A percentile compares a stretch with the other conserved stretches of the same genome.
These are phyloP conservation scores for Murina feae DNA, from an alignment of 2,113 vertebrate species.

Conservation along the genomic window DNA sequence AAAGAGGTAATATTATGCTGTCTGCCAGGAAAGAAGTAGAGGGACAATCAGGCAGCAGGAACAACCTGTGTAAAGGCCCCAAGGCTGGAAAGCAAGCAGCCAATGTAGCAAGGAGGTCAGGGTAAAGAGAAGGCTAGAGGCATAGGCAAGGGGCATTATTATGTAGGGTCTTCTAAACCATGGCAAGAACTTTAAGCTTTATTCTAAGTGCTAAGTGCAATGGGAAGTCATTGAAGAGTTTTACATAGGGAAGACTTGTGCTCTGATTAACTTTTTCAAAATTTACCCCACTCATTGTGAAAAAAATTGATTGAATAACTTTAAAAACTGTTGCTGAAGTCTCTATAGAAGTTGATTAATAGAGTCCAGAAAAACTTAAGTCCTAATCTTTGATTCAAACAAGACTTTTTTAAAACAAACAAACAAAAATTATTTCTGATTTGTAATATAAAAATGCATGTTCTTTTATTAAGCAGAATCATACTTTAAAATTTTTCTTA, in stretches of 20 bases:
- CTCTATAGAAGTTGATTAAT: neutral
- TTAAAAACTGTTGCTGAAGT: neutral
- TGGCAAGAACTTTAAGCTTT: neutral
- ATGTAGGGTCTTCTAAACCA: neutral
- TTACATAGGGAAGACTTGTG: neutral
- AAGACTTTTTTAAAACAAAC: neutral
- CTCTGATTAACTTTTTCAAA: neutral
- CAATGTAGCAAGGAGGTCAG: accelerated
- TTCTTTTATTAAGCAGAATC: constrained; percentile 32
- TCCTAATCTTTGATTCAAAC: neutral
- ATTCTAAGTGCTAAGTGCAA: neutral
- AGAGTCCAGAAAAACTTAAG: neutral
- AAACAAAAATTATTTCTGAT: neutral
- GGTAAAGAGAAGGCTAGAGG: too few relatives aligned
- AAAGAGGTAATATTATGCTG: neutral
- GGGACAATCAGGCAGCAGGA: neutral
- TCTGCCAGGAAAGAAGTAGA: neutral
- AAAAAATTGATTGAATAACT: neutral
- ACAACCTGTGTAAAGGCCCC: neutral
- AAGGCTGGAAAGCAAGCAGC: neutral
- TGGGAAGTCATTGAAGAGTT: neutral
- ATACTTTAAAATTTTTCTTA: neutral
- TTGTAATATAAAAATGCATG: neutral
- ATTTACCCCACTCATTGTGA: neutral
- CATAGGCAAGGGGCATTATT: too few relatives aligned